A percentile compares a stretch with the other conserved stretches of the same genome.
These are phyloP conservation scores for Podocnemis expansa DNA, from an alignment of 2,113 vertebrate genomes.

Conservation along the genomic window DNA sequence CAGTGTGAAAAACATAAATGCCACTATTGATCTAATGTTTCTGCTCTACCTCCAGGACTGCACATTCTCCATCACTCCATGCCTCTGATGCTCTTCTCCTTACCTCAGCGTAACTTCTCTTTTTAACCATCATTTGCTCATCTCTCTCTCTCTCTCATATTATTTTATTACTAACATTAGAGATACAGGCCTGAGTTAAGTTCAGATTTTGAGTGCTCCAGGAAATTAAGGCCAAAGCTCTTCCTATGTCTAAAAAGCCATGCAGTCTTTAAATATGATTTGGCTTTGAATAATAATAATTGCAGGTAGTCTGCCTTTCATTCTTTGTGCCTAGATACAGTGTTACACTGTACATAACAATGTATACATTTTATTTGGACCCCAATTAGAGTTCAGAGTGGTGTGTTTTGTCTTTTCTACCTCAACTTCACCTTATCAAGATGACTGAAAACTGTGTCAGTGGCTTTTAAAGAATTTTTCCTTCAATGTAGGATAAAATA, in stretches of 20 bases:
- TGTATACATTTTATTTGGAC: fast-evolving
- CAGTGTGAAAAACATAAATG: neutral
- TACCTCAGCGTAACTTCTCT: fast-evolving
- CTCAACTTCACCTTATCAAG: neutral
- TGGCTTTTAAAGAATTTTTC: neutral
- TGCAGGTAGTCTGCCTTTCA: neutral
- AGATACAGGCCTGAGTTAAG: neutral
- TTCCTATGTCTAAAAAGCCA: neutral
- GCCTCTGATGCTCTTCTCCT: neutral
- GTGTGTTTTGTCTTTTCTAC: neutral
- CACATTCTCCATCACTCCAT: neutral
- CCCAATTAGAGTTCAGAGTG: neutral
- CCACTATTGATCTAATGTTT: neutral
- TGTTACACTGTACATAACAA: neutral
- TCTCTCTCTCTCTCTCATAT: neutral
- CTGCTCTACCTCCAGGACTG: constrained; percentile 16
- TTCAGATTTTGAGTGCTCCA: neutral
- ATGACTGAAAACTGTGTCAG: neutral
- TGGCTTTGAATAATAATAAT: neutral
- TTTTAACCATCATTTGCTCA: neutral
- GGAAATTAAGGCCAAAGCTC: neutral
- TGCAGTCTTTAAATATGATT: neutral
- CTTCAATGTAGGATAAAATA: neutral
- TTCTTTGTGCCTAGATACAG: fast-evolving
- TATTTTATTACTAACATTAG: neutral